Evolutionary conservation across 1,140 invertebrate genomes (phyloP).

Genomic region (Ostrea edulis): DNA sequence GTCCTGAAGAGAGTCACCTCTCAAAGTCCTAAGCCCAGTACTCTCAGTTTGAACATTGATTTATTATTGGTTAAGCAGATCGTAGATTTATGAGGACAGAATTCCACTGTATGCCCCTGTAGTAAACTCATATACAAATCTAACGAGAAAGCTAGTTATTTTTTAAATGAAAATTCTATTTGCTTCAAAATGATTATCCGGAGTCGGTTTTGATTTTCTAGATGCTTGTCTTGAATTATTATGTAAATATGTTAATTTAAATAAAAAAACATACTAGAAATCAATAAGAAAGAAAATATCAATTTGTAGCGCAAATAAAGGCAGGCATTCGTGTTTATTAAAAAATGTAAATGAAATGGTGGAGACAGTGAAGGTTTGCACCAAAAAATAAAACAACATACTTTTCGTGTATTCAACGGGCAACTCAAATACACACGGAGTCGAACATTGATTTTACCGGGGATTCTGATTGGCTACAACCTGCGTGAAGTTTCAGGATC

Average conservation of each 20-base stretch:
- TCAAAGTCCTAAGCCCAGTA: no score
- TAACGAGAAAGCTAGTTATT: neutral
- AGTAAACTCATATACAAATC: neutral
- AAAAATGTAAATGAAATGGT: constrained; percentile 13
- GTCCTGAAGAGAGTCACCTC: no score
- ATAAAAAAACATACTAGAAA: neutral
- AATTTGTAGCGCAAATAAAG: constrained; percentile 14
- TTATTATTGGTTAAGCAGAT: neutral
- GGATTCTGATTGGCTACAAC: neutral
- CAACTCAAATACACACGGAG: neutral
- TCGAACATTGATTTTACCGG: neutral
- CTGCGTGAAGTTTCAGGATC: neutral
- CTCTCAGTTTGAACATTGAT: neutral
- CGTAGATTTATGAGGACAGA: neutral
- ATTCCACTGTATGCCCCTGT: neutral
- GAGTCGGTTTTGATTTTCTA: neutral
- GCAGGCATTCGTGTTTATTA: neutral
- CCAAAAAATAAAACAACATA: no score
- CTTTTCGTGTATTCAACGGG: neutral
- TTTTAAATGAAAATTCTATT: neutral
- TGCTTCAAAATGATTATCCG: neutral
- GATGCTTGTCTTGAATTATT: neutral
- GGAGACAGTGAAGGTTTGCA: neutral
- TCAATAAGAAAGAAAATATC: constrained; percentile 4
- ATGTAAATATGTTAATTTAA: constrained; percentile 14